Conservation (phyloP, 1,140 invertebrate species). For the Pseudomyrmex sp. region DNA sequence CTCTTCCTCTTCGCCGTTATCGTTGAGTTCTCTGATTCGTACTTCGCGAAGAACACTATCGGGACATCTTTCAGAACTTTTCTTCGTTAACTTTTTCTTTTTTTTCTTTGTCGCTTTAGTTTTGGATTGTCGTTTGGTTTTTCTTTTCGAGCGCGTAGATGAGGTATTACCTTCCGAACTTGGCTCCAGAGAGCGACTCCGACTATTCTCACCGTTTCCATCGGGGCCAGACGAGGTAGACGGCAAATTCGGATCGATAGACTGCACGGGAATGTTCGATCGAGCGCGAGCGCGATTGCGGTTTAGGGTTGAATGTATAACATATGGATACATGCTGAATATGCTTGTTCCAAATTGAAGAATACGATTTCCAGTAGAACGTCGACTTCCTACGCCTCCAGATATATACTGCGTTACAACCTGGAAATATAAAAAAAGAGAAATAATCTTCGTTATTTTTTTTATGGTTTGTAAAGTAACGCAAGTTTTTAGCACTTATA, state of each 20-base stretch:
- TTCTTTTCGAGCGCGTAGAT: conserved; percentile 61
- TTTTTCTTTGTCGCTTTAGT: conserved; percentile 72
- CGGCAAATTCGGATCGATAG: conserved; percentile 81
- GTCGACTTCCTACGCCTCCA: conserved; percentile 58
- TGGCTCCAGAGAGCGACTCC: conserved; percentile 75
- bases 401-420: conserved; percentile 21
- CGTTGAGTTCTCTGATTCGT: conserved; percentile 80
- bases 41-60: conserved; percentile 77
- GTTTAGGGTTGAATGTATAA: conserved; percentile 24
- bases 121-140: conserved; percentile 46
- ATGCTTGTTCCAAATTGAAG: conserved; percentile 5
- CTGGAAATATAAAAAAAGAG: background rate
- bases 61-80: conserved; percentile 79
- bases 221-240: conserved; percentile 85
- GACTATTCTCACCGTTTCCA: conserved; percentile 80
- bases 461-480: conserved; percentile 47
- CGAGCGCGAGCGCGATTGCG: conserved; percentile 15
- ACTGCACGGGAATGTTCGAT: conserved; percentile 19
- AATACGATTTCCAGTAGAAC: conserved; percentile 64
- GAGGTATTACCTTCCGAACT: conserved; percentile 47
- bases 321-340: conserved; percentile 59
- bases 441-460: background rate
- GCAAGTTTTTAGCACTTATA: background rate
- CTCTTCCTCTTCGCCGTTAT: conserved; percentile 80
- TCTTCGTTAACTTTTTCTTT: conserved; percentile 75